phyloP scores from a whole-genome alignment of 2,888 invertebrate genomes.

The Serripes groenlandicus region DNA sequence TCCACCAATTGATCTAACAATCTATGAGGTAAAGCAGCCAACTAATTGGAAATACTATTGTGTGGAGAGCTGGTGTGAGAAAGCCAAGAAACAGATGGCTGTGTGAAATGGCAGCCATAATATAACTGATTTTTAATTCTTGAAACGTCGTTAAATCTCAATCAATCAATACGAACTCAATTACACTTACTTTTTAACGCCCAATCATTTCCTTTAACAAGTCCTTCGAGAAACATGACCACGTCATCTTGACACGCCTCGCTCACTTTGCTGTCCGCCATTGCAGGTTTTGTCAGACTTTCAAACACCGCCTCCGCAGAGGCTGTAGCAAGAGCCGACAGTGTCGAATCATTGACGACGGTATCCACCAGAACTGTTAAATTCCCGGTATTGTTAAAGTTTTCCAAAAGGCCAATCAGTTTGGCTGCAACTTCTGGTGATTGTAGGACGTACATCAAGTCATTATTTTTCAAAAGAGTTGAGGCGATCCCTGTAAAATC shows the following conservation, averaged over 20 bases:
- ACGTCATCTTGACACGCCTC: constrained; percentile 11
- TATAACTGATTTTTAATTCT: too few species aligned
- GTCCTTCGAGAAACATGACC: constrained; percentile 2
- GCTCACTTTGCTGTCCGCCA: constrained; percentile 2
- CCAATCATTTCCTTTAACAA: constrained; percentile 12
- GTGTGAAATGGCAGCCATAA: too few species aligned
- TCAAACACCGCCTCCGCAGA: neutral
- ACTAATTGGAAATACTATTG: too few species aligned
- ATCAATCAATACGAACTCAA: too few species aligned
- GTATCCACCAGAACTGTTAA: neutral
- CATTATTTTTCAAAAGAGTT: neutral
- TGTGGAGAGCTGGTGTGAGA: too few species aligned
- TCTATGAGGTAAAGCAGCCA: too few species aligned
- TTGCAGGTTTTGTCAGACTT: neutral
- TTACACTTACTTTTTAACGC: constrained; percentile 21
- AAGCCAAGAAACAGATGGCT: too few species aligned
- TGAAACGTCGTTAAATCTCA: too few species aligned
- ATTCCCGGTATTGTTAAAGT: constrained; percentile 6
- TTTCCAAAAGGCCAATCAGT: neutral
- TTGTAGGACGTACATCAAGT: neutral
- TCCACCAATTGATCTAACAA: too few species aligned
- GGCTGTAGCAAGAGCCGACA: neutral
- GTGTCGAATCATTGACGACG: neutral
- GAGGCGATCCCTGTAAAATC: too few species aligned
- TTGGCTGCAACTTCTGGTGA: neutral